Conservation (phyloP, 2,797 vertebrate genomes). For the Tokudaia tokunoshimensis region DNA sequence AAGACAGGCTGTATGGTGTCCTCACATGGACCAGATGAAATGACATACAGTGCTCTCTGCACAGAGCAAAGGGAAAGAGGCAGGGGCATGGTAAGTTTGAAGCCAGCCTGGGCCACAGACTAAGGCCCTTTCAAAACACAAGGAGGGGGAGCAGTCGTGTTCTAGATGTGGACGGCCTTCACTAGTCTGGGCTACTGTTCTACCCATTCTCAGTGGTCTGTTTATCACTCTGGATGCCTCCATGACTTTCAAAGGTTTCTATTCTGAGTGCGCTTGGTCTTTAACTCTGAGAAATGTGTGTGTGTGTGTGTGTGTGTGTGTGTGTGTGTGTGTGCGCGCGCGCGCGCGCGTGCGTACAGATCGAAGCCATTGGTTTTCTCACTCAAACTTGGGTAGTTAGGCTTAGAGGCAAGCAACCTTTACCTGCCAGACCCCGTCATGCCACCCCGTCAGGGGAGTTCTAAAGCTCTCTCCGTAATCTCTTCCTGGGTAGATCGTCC, state of each 20-base stretch:
- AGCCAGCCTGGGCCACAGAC: not conserved
- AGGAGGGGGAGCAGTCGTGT: not conserved
- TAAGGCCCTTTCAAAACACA: not conserved
- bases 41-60: not conserved
- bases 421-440: not conserved
- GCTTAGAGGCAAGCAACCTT: not conserved
- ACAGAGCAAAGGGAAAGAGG: not conserved
- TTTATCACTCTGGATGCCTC: not conserved
- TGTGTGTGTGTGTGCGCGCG: not conserved
- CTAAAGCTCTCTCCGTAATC: not conserved
- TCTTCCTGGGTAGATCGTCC: not conserved
- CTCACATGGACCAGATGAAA: not conserved
- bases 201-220: not conserved
- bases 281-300: not conserved
- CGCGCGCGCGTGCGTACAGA: not conserved
- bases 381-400: not conserved
- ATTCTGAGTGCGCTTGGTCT: not conserved
- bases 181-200: not conserved
- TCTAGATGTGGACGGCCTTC: not conserved
- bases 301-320: not conserved
- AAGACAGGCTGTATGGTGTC: not conserved
- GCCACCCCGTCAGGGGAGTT: not conserved
- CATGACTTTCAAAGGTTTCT: not conserved
- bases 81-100: not conserved
- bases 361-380: not conserved